Percentiles rank a stretch among this genome's conserved stretches.
These are phyloP conservation scores for Toxotes jaculatrix DNA, from an alignment of 2,113 vertebrate species.

Conservation along the genomic window DNA sequence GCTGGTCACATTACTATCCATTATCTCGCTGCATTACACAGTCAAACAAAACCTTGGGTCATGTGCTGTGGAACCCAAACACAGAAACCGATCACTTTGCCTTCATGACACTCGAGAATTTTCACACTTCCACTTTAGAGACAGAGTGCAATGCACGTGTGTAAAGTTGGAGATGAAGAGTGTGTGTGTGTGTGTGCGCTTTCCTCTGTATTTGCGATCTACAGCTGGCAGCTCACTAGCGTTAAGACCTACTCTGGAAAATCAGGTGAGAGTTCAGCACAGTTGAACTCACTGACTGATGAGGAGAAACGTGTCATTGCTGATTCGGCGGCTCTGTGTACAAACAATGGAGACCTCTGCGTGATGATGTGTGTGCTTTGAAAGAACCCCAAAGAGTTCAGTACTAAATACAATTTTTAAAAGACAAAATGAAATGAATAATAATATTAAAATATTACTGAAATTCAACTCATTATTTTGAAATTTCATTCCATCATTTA, in stretches of 20 bases:
- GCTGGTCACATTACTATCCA: slow-evolving; percentile 59
- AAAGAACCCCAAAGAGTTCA: neutral
- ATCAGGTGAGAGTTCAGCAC: slow-evolving; percentile 24
- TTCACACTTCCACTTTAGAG: slow-evolving; percentile 44
- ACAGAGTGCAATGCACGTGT: slow-evolving; percentile 1
- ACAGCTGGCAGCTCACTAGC: slow-evolving; percentile 20
- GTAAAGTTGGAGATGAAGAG: neutral
- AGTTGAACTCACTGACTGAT: slow-evolving; percentile 32
- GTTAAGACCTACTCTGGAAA: slow-evolving; percentile 7
- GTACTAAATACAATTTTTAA: neutral
- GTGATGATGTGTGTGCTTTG: neutral
- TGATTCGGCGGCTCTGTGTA: slow-evolving; percentile 26
- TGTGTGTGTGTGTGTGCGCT: neutral
- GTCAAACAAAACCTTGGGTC: slow-evolving; percentile 67
- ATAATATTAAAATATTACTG: neutral
- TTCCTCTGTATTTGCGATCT: slow-evolving; percentile 33
- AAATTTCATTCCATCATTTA: too few species aligned
- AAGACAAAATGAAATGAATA: neutral
- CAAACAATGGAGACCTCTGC: neutral
- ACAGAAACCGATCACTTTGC: slow-evolving; percentile 25
- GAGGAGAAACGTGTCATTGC: neutral
- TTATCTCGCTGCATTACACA: slow-evolving; percentile 73
- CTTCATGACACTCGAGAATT: slow-evolving; percentile 30
- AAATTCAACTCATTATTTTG: too few species aligned
- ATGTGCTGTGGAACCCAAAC: slow-evolving; percentile 63